These are phyloP conservation scores for Saiga tatarica DNA, from an alignment of 2,113 vertebrate species.

Conservation along the genomic window DNA sequence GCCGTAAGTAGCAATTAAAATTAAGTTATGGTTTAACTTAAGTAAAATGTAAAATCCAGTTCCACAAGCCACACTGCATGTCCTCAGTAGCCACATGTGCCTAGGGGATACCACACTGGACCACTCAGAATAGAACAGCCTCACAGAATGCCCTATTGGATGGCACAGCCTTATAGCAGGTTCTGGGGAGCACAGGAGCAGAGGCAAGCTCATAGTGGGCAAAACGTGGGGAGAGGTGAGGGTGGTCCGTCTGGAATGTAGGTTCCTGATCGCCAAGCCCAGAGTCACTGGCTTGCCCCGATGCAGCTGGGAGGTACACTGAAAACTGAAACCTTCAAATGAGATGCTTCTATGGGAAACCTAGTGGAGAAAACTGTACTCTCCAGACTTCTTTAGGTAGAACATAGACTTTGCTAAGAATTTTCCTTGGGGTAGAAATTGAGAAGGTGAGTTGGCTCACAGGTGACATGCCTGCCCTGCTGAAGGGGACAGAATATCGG, in stretches of 20 bases:
- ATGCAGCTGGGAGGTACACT: neutral
- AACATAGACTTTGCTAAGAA: neutral
- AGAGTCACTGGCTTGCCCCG: neutral
- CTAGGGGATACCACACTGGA: neutral
- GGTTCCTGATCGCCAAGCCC: neutral
- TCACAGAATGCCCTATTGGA: neutral
- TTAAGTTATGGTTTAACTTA: neutral
- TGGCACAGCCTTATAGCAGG: neutral
- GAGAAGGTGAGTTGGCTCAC: no score
- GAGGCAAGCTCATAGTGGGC: neutral
- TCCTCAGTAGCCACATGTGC: neutral
- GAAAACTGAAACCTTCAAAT: neutral
- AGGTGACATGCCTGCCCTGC: neutral
- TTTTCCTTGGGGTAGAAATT: neutral
- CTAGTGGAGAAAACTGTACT: neutral
- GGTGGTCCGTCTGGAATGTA: neutral
- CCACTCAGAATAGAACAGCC: neutral
- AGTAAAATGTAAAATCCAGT: neutral
- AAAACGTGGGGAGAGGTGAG: neutral
- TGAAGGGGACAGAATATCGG: neutral
- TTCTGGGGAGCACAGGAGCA: neutral
- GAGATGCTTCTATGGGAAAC: neutral
- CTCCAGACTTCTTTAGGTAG: neutral
- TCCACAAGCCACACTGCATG: neutral
- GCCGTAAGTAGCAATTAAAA: neutral